Evolutionary conservation across 2,113 vertebrate genomes (phyloP), one percentile per base, ranked within the genome.

Genomic region (Noturus placidus): DNA sequence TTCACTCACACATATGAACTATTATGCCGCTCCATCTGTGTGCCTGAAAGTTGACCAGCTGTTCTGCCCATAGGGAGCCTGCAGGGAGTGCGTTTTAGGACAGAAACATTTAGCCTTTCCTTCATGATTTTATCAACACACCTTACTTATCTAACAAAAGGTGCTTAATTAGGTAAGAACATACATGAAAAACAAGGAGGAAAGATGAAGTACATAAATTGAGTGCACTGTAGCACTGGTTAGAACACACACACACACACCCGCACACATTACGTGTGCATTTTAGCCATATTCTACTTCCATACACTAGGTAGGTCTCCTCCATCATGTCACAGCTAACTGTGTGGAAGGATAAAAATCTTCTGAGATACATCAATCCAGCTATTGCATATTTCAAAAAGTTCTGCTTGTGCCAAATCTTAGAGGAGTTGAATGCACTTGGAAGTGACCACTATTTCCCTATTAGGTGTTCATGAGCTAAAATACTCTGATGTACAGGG

Each of bases 11-110:
- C 4, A 65, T 79, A 52, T 56, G 54, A 65, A 86, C 74, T 54
- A 54, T 78, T 50, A 52, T 50, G 27, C 17, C 17, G 74, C 67
- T 65, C 78, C 86, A 83, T 82, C 77, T 87, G 82, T 59, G 56
- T 76, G 67, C 38, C 82, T 69, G 79, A 70, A 59, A 54, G 56
- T 59, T 83, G 25, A 42, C 11, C 63, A 85, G 19, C 70, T 86
- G 82, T 46, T 79, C 30, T 35, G 59, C 59, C 79, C 76, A 30
- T 69, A 78, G 61, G 33, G 35, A 61, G 65, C 20, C 50, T 67
- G 15, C 25, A 17, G 5, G 42, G 14, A 57, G 27, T 85, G 5
- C n/a, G 54, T 87, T 83, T 87, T 86, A 89, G 70, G 33, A 52
- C 57, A 65, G 46, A 74, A 69, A 81, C 83, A 69, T 84, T 38